These are phyloP conservation scores for Microctenopoma lineatum DNA, from an alignment of 2,797 vertebrate genomes.

Conservation along the genomic window DNA sequence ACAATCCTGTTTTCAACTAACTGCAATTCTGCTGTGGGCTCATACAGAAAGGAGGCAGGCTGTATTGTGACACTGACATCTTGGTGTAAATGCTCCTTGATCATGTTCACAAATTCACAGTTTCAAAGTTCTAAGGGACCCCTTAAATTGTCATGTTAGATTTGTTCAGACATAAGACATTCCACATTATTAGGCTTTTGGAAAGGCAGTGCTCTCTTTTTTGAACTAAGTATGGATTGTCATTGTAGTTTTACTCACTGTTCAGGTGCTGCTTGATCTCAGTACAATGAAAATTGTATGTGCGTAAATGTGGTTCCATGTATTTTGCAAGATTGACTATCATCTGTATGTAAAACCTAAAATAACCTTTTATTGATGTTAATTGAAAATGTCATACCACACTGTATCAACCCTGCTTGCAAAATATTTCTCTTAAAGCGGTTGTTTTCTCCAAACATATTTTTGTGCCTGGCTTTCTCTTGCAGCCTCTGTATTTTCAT, in stretches of 20 bases:
- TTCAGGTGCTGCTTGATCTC: slow-evolving; percentile 82
- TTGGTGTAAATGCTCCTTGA: slow-evolving; percentile 78
- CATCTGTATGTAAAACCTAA: slow-evolving; percentile 83
- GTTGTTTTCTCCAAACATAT: slow-evolving; percentile 75
- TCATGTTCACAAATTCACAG: slow-evolving; percentile 77
- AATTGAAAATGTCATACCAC: slow-evolving; percentile 82
- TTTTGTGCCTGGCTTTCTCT: slow-evolving; percentile 84
- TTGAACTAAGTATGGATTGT: slow-evolving; percentile 77
- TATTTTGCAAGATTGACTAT: slow-evolving; percentile 84
- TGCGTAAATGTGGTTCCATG: slow-evolving; percentile 82
- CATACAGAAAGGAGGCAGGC: slow-evolving; percentile 94
- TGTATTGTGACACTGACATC: slow-evolving; percentile 92
- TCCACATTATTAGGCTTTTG: slow-evolving; percentile 77
- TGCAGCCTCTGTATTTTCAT: slow-evolving; percentile 58
- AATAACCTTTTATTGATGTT: slow-evolving; percentile 84
- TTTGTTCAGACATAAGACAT: slow-evolving; percentile 76
- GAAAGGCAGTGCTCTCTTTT: slow-evolving; percentile 67
- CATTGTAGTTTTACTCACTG: slow-evolving; percentile 81
- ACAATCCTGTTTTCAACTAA: slow-evolving; percentile 79
- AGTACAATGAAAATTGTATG: slow-evolving; percentile 81
- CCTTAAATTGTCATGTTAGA: slow-evolving; percentile 75
- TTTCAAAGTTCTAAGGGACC: slow-evolving; percentile 74
- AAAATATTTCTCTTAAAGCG: slow-evolving; percentile 81
- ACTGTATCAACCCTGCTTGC: slow-evolving; percentile 83
- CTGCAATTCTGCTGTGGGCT: slow-evolving; percentile 93